A percentile compares a stretch with the other conserved stretches of the same genome.
Conservation (phyloP, 1,140 invertebrate genomes). For the Drosophila persimilis region DNA sequence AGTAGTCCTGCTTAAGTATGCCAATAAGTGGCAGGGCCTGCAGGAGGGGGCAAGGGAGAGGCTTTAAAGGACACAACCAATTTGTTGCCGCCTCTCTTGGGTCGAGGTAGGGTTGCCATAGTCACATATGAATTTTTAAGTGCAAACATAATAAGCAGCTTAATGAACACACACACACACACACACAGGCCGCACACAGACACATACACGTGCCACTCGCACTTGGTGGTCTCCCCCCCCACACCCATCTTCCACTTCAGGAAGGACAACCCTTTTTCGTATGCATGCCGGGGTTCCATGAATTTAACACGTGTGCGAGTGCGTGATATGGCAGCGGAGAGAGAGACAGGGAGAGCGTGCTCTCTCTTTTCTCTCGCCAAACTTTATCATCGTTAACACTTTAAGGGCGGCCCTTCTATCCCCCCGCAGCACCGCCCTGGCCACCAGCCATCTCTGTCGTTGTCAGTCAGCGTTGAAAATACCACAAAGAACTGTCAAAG, state of each 20-base stretch:
- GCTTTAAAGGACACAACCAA: conserved; percentile 59
- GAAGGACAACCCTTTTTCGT: conserved; percentile 60
- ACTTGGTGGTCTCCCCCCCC: conserved; percentile 23
- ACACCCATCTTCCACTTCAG: not conserved
- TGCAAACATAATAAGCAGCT: conserved; percentile 82
- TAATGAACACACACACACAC: conserved; percentile 64
- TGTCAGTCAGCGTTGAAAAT: conserved; percentile 44
- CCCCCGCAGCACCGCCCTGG: not conserved
- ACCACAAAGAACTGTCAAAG: conserved; percentile 80
- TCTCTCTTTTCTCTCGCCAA: conserved; percentile 22
- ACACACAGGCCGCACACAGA: conserved; percentile 8
- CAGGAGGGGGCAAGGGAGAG: not conserved
- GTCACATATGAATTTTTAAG: conserved; percentile 80
- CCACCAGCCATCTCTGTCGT: not conserved
- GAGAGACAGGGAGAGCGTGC: not conserved
- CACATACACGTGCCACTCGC: conserved; percentile 53
- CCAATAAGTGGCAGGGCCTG: conserved; percentile 56
- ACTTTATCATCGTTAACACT: conserved; percentile 68
- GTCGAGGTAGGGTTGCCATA: conserved; percentile 50
- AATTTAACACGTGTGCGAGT: conserved; percentile 67
- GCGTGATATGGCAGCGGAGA: conserved; percentile 11
- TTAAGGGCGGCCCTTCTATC: conserved; percentile 33
- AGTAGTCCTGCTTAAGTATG: conserved; percentile 60
- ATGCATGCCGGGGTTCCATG: conserved; percentile 63
- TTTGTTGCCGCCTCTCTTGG: conserved; percentile 33